phyloP scores from a whole-genome alignment of 2,797 vertebrate species.

The Sebastes reedi region DNA sequence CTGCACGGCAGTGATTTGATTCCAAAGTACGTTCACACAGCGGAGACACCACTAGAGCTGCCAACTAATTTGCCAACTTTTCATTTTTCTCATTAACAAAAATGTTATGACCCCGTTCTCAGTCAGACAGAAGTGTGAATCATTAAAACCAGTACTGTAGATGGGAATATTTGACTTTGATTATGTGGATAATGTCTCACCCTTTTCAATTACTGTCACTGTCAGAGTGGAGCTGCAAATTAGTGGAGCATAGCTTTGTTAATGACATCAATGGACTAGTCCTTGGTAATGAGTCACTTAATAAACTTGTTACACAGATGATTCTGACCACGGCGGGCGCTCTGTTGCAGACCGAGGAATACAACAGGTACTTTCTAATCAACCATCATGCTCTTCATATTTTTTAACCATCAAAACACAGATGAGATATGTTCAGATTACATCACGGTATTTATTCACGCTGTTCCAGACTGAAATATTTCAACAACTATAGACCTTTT shows the following conservation, averaged over 20 bases:
- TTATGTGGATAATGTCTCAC: slow-evolving; percentile 18
- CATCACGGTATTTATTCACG: neutral
- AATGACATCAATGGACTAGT: slow-evolving; percentile 19
- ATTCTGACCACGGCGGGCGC: neutral
- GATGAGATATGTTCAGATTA: neutral
- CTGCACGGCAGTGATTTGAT: neutral
- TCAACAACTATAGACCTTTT: too few relatives aligned
- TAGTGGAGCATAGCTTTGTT: slow-evolving; percentile 1
- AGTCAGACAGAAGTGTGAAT: neutral
- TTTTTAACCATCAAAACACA: neutral
- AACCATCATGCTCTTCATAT: neutral
- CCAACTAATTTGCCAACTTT: slow-evolving; percentile 12
- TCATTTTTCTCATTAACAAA: neutral
- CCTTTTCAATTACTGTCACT: slow-evolving; percentile 33
- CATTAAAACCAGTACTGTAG: slow-evolving; percentile 23
- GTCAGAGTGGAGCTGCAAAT: slow-evolving; percentile 29
- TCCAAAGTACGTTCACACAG: neutral
- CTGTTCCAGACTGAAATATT: too few relatives aligned
- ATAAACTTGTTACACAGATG: slow-evolving; percentile 3
- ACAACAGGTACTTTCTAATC: neutral
- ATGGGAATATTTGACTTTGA: slow-evolving; percentile 26
- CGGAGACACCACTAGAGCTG: neutral
- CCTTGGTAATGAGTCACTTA: slow-evolving; percentile 23
- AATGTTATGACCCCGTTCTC: neutral
- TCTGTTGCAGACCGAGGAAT: neutral